Evolutionary conservation across 2,113 vertebrate genomes (phyloP), one percentile per base, ranked within the genome.

Genomic region (Ochotona princeps): DNA sequence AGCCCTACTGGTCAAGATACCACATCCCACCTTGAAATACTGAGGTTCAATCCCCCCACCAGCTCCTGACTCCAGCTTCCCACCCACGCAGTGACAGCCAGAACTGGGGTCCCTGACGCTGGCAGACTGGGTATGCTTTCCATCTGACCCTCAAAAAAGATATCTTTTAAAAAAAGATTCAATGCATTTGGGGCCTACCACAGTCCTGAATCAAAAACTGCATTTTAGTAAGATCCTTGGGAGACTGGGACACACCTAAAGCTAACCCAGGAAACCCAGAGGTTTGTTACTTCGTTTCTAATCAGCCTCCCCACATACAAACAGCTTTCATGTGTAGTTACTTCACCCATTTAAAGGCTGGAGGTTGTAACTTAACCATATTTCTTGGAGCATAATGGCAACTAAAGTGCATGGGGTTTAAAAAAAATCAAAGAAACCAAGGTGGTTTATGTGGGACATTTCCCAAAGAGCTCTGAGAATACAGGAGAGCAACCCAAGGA

Each of bases 261-360:
- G 28, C 38, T 80, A 44, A 89, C 69, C 18, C 21, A 83, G 81
- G 54, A 70, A 84, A 94, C 57, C 8, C 25, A 11, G 2, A 93
- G 30, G 49, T 32, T 51, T 90, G n/a, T 49, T 94, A 69, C 63
- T 54, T 91, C 21, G 32, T 83, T 91, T 87, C 73, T 93, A 7
- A 75, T 87, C 54, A 51, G n/a, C 76, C n/a, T 85, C 30, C 70
- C n/a, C 60, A 93, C 7, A 78, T 26, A 82, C 57, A 60, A 80
- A 84, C 51, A 76, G 21, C 47, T 75, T 84, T 83, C 54, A 75
- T 28, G 61, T 47, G 23, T 51, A 57, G 86, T 83, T 89, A 89
- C 70, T 80, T 63, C 44, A 15, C 51, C 83, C 54, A 93, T 67
- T 78, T 74, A 73, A 70, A 89, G 47, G 9, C n/a, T 82, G 0